Evolutionary conservation across 2,797 vertebrate species (phyloP), one percentile per base, ranked within the genome.

Genomic region (Eospalax fontanierii): DNA sequence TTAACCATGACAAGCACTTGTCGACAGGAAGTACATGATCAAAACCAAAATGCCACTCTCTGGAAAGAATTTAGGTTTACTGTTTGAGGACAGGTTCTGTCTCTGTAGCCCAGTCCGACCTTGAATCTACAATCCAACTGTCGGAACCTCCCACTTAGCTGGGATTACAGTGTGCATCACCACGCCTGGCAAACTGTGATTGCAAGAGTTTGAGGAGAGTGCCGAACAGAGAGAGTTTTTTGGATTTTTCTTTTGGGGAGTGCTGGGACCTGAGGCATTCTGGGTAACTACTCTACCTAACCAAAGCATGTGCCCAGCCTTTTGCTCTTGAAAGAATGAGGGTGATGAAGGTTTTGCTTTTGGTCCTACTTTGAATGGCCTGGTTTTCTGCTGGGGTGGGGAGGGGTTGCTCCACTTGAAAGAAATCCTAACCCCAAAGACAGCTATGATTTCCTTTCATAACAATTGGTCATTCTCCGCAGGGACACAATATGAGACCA

Each of bases 401-500:
- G n/a, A n/a, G n/a, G 65, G 5, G 73, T 63, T 82, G 61, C 92
- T 94, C 15, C 65, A 26, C 66, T 35, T 63, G 68, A 85, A 87
- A 73, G 19, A 57, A 75, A 28, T 11, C 65, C 38, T 73, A 86
- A 57, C 73, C 75, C 19, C 24, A 80, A 84, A 80, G 38, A 70
- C 28, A 74, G 85, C 38, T 75, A 74, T 38, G 30, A 11, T 71
- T 89, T 75, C 46, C 24, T 91, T 68, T 59, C 28, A 24, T 40
- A 59, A 22, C 40, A 93, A 43, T 9, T 8, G 74, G 38, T 54
- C 71, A 28, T 82, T 93, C 85, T 94, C 92, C 79, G 79, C 86
- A 92, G 70, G 7, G 30, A 35, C 66, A 54, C 22, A 61, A 65
- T n/a, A 16, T n/a, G 86, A 46, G 40, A 92, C 54, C 90, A 18